Conservation (phyloP, 1,140 invertebrate genomes). For the Drosophila watanabei region DNA sequence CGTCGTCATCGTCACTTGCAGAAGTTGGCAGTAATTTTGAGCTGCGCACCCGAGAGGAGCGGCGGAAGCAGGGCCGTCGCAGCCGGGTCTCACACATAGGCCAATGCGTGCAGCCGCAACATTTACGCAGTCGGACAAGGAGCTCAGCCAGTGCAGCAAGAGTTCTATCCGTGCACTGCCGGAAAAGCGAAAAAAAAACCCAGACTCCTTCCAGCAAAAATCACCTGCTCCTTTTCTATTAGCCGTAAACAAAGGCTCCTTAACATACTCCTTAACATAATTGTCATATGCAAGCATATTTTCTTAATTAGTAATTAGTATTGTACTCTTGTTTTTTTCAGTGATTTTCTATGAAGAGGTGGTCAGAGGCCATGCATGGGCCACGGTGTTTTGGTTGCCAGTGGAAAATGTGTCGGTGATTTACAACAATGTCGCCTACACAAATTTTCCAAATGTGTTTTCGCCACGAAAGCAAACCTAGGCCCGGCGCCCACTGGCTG, state of each 20-base stretch:
- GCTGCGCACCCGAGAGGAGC: constrained; percentile 53
- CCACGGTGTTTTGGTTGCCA: constrained; percentile 46
- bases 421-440: constrained; percentile 83
- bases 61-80: not conserved
- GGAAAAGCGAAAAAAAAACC: not conserved
- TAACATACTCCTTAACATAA: not conserved
- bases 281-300: not conserved
- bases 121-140: constrained; percentile 62
- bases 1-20: constrained; percentile 77
- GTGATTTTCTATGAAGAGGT: constrained; percentile 12
- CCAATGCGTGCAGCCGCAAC: constrained; percentile 73
- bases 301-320: not conserved
- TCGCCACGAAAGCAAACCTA: constrained; percentile 75
- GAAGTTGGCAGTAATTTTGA: constrained; percentile 82
- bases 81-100: constrained; percentile 43
- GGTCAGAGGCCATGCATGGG: constrained; percentile 23
- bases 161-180: constrained; percentile 24
- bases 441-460: constrained; percentile 84
- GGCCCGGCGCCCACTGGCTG: constrained; percentile 15
- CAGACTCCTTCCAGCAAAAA: not conserved
- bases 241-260: not conserved
- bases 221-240: not conserved
- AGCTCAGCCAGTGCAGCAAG: constrained; percentile 8
- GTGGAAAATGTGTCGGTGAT: constrained; percentile 80
- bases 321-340: constrained; percentile 7